Percentiles rank a stretch among this genome's conserved stretches.
Conservation (phyloP, 1,140 invertebrate species). For the Drosophila truncata region DNA sequence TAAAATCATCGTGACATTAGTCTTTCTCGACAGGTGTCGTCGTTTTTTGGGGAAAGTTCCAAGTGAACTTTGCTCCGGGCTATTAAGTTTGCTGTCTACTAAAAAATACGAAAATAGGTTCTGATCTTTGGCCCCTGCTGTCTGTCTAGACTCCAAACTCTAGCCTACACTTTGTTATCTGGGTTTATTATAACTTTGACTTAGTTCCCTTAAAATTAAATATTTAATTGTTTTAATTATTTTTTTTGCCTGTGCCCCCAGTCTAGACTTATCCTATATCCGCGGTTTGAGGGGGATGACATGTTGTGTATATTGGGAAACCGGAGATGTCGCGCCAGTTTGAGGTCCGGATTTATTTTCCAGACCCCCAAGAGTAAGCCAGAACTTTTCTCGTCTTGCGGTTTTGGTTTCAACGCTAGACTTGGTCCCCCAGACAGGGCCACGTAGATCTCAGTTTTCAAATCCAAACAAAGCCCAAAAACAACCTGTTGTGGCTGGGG, state of each 20-base stretch:
- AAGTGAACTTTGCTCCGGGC: constrained; percentile 34
- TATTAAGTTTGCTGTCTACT: constrained; percentile 4
- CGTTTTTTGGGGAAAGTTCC: constrained; percentile 42
- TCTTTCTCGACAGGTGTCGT: constrained; percentile 41
- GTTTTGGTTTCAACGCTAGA: constrained; percentile 50
- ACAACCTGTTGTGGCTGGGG: constrained; percentile 21
- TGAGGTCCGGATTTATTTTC: constrained; percentile 28
- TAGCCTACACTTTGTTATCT: neutral
- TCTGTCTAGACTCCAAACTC: neutral
- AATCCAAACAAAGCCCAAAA: constrained; percentile 24
- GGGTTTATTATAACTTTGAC: neutral
- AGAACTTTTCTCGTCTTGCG: constrained; percentile 36
- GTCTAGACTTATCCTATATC: constrained; percentile 21
- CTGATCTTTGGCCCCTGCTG: constrained; percentile 37
- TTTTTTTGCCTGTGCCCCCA: neutral
- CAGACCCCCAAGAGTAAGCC: constrained; percentile 8
- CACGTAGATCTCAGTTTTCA: constrained; percentile 53
- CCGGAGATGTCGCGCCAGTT: constrained; percentile 33
- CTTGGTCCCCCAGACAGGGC: constrained; percentile 12
- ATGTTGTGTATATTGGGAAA: constrained; percentile 21
- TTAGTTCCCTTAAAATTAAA: neutral
- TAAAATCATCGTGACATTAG: constrained; percentile 9
- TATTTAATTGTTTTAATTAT: neutral
- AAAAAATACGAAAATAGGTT: neutral
- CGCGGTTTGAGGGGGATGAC: neutral